Base-by-base conservation (phyloP, 2,888 invertebrate genomes). In the Zhuqinia jingwanae region DNA sequence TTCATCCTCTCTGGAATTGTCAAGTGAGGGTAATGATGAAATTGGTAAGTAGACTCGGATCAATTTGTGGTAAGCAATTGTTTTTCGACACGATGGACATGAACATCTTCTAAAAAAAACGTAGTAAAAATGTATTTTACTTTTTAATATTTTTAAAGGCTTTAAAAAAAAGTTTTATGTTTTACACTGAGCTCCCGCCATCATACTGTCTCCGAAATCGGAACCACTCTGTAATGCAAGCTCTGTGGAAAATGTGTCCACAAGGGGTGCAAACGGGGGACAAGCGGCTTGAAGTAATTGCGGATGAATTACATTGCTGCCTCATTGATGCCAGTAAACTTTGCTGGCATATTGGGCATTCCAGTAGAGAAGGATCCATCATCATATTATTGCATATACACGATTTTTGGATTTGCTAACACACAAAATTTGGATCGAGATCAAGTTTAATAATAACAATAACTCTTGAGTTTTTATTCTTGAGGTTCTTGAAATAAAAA, bases 161-260 rank as follows among this genome's bases (percentile, higher is more conserved):
- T n/a, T n/a, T n/a, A n/a, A n/a, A n/a, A n/a, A n/a, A n/a, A n/a
- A n/a, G n/a, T n/a, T n/a, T n/a, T n/a, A n/a, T n/a, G n/a, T n/a
- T n/a, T n/a, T n/a, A n/a, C n/a, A n/a, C 17, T n/a, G n/a, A 20
- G 13, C 13, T 58, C 2, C 22, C 56, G 5, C 56, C 56, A 22
- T 58, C 56, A 15, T 58, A 22, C 3, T 58, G 27, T 0, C 82
- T 58, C 22, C 82, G 58, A 6, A 20, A 17, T 63, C 75, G 42
- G 22, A 82, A 82, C 82, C 82, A 82, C 13, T 82, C 60, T 15
- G 47, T 13, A 17, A 82, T 75, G 20, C 82, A 82, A 2, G 25
- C 73, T 47, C 75, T 82, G 50, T 82, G 82, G 56, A 82, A 82
- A 25, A 82, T 56, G 56, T 82, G 82, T 8, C 82, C 82, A 42